A percentile compares a stretch with the other conserved stretches of the same genome.
Evolutionary conservation across 2,113 vertebrate species (phyloP).

Genomic region (Nesoenas mayeri): DNA sequence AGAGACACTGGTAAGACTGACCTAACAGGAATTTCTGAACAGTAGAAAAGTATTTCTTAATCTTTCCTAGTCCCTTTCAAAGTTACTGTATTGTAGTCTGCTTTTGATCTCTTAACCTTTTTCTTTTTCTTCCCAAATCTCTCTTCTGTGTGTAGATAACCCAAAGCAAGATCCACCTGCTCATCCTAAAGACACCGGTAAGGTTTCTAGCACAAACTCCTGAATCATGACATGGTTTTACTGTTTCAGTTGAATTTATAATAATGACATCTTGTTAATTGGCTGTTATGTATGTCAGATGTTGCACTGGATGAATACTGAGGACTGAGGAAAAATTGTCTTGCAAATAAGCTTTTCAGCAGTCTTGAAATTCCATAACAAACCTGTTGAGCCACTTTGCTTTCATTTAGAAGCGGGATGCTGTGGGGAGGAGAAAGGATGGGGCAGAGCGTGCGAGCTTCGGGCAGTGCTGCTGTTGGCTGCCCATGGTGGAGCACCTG

Average conservation of each 20-base stretch:
- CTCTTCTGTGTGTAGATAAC: background rate
- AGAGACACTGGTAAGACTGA: constrained; percentile 22
- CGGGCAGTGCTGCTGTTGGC: background rate
- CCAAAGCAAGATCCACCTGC: background rate
- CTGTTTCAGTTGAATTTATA: background rate
- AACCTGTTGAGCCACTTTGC: background rate
- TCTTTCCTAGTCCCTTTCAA: background rate
- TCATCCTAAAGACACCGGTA: constrained; percentile 18
- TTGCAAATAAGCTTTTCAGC: background rate
- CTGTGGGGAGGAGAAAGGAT: background rate
- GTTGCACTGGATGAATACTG: background rate
- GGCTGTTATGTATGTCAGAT: background rate
- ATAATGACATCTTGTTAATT: background rate
- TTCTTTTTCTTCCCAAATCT: background rate
- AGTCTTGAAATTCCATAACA: background rate
- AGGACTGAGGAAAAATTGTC: background rate
- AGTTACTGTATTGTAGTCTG: background rate
- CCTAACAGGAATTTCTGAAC: background rate
- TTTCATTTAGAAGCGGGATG: background rate
- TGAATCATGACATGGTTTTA: background rate
- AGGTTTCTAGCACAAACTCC: background rate
- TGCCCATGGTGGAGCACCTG: background rate
- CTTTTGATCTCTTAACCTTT: background rate
- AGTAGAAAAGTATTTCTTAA: background rate
- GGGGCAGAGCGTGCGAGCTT: background rate